These are phyloP conservation scores for Stenopsyche tienmushanensis DNA, from an alignment of 1,140 invertebrate genomes.

Conservation along the genomic window DNA sequence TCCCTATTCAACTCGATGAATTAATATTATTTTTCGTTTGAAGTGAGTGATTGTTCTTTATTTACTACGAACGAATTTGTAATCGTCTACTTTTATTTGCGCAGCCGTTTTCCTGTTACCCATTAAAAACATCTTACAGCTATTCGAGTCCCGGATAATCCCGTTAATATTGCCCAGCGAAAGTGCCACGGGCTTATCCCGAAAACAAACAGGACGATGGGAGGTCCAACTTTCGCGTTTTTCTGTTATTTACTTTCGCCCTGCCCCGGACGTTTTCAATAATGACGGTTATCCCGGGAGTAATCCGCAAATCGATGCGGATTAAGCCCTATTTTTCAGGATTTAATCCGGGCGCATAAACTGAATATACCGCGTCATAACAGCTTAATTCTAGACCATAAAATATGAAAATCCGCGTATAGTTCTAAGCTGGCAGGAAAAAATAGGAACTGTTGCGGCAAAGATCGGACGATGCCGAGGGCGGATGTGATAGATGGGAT, in stretches of 20 bases:
- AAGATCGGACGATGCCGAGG: too few relatives aligned
- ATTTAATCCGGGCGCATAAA: slow-evolving; percentile 2
- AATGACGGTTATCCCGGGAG: slow-evolving; percentile 25
- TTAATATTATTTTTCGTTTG: too few relatives aligned
- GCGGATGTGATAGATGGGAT: too few relatives aligned
- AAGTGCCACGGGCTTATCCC: slow-evolving; percentile 20
- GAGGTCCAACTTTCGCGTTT: slow-evolving; percentile 14
- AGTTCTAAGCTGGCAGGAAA: too few relatives aligned
- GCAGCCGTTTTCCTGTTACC: slow-evolving; percentile 11
- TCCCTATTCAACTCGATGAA: too few relatives aligned
- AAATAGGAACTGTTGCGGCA: too few relatives aligned
- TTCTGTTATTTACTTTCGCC: slow-evolving; percentile 16
- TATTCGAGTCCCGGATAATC: slow-evolving; percentile 28
- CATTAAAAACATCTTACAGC: slow-evolving; percentile 34
- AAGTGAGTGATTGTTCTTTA: too few relatives aligned
- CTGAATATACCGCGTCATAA: not conserved
- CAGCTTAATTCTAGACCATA: slow-evolving; percentile 2
- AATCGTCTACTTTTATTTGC: slow-evolving; percentile 16
- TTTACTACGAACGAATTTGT: too few relatives aligned
- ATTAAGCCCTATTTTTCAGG: slow-evolving; percentile 17
- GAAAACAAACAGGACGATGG: slow-evolving; percentile 12
- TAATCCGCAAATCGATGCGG: slow-evolving; percentile 30
- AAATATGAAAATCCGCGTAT: not conserved
- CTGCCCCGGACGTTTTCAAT: slow-evolving; percentile 21
- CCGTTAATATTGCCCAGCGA: slow-evolving; percentile 27